Percentiles rank a stretch among this genome's conserved stretches.
phyloP scores from a whole-genome alignment of 1,140 invertebrate genomes.

The Pseudomyrmex flavicornis region DNA sequence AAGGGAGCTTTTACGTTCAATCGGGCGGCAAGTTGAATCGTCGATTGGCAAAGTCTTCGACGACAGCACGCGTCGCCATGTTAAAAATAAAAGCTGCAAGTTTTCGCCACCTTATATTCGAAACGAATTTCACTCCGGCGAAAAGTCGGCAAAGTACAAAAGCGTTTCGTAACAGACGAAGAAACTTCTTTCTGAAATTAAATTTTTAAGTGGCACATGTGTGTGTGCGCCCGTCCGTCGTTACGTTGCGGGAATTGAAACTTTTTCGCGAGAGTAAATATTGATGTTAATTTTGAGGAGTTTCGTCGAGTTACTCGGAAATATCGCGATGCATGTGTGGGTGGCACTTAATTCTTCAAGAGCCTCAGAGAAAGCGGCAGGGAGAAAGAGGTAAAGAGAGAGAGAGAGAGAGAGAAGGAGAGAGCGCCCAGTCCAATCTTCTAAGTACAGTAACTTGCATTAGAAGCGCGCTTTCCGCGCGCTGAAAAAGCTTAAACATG shows the following conservation, averaged over 20 bases:
- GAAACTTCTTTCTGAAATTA: background rate
- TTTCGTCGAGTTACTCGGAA: no score
- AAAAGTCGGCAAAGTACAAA: constrained; percentile 11
- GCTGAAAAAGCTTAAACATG: constrained; percentile 21
- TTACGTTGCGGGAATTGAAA: no score
- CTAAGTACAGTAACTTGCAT: constrained; percentile 36
- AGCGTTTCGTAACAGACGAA: background rate
- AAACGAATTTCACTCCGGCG: constrained; percentile 18
- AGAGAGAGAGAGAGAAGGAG: background rate
- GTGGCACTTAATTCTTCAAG: constrained; percentile 10
- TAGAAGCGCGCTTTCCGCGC: constrained; percentile 2
- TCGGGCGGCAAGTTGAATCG: constrained; percentile 57
- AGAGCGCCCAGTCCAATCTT: background rate
- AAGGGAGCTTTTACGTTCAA: constrained; percentile 50
- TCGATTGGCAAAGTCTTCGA: constrained; percentile 55
- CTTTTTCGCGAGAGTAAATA: background rate
- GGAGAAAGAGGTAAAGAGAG: background rate
- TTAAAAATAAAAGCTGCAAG: constrained; percentile 64
- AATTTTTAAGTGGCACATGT: background rate
- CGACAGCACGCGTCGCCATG: background rate
- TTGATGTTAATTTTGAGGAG: background rate
- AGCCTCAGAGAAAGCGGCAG: background rate
- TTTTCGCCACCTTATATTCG: constrained; percentile 40
- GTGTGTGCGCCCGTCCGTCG: background rate
- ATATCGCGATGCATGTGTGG: no score